phyloP scores from a whole-genome alignment of 2,888 invertebrate genomes.

The Seladonia tumulorum region DNA sequence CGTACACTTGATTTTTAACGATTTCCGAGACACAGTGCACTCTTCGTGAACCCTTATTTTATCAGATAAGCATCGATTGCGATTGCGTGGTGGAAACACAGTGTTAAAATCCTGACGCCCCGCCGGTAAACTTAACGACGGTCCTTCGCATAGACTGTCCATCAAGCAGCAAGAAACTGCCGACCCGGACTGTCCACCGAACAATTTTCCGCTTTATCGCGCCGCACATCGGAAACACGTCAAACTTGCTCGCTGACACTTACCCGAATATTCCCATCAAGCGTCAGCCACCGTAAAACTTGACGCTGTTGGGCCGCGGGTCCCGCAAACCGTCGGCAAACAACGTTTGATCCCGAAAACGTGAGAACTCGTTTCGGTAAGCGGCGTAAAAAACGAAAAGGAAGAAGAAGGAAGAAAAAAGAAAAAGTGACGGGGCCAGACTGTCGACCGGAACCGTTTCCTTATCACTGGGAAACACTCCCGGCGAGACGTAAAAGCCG shows the following conservation, averaged over 20 bases:
- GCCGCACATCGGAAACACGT: slow-evolving; percentile 37
- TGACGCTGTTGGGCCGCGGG: slow-evolving; percentile 20
- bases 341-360: slow-evolving; percentile 50
- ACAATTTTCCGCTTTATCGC: slow-evolving; percentile 47
- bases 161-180: slow-evolving; percentile 9
- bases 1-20: neutral
- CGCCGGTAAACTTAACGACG: neutral
- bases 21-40: neutral
- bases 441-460: slow-evolving; percentile 22
- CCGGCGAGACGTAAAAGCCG: slow-evolving; percentile 15
- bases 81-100: neutral
- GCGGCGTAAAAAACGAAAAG: slow-evolving; percentile 18
- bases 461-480: slow-evolving; percentile 54
- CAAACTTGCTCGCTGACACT: slow-evolving; percentile 45
- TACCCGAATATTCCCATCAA: slow-evolving; percentile 47
- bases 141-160: neutral
- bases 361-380: slow-evolving; percentile 27
- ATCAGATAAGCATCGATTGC: neutral
- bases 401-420: too few species aligned
- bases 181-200: neutral
- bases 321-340: slow-evolving; percentile 15
- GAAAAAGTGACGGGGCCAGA: slow-evolving; percentile 5
- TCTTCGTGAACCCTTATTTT: neutral
- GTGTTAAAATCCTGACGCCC: neutral
- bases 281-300: slow-evolving; percentile 43